Percentiles rank a stretch among this genome's conserved stretches.
Evolutionary conservation across 2,797 vertebrate genomes (phyloP).

Genomic region (Pelodytes ibericus): DNA sequence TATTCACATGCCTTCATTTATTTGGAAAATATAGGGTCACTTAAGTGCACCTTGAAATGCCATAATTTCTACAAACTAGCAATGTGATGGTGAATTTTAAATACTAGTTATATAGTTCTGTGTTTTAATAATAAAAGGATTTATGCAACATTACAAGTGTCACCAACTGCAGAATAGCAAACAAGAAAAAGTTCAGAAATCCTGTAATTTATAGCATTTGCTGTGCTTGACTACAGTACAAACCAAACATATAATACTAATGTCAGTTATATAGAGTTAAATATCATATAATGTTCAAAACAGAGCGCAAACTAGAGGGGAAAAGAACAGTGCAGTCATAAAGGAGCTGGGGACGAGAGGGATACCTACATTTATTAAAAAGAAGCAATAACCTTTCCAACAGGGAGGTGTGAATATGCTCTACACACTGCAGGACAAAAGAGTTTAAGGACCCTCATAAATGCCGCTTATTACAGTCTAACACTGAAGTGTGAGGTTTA

Average conservation of each 20-base stretch:
- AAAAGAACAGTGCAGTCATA: conserved; percentile 33
- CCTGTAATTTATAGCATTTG: background rate
- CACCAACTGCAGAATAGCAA: no score
- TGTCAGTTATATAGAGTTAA: background rate
- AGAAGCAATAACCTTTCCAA: conserved; percentile 45
- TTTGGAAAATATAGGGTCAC: no score
- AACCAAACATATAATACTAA: background rate
- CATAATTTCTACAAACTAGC: no score
- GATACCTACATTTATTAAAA: conserved; percentile 48
- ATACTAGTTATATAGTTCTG: no score
- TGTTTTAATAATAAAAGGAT: no score
- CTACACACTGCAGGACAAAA: conserved; percentile 45
- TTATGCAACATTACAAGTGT: no score
- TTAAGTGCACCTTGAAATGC: no score
- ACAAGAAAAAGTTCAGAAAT: no score
- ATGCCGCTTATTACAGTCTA: conserved; percentile 44
- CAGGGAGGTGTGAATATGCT: conserved; percentile 46
- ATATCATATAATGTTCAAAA: background rate
- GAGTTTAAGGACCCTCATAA: conserved; percentile 51
- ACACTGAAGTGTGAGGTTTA: conserved; percentile 44
- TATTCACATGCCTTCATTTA: no score
- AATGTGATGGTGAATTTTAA: no score
- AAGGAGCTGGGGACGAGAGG: conserved; percentile 19
- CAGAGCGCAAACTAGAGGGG: conserved; percentile 12
- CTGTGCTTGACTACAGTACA: background rate